Evolutionary conservation across 2,113 vertebrate species (phyloP), one percentile per base, ranked within the genome.

Genomic region (Hippocampus comes): DNA sequence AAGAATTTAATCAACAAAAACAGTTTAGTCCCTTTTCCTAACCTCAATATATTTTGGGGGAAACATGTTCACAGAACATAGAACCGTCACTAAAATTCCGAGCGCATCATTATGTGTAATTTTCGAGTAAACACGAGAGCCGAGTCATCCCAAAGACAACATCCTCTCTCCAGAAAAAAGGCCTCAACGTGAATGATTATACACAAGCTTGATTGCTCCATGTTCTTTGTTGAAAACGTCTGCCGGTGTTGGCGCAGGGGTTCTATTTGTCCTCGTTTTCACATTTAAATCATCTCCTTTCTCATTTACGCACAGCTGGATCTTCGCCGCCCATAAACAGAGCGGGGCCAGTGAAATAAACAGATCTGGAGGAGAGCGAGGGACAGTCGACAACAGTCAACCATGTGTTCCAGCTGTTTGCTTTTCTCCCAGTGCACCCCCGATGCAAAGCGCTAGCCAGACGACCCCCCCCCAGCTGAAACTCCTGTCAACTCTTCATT

Each of bases 381-480:
- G 43, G 67, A 27, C 74, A 65, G 46, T 55, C 51, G 49, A 78
- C 11, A 63, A 85, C 82, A 83, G 79, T 73, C 71, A 59, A 74
- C 75, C 83, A 86, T 89, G 81, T 87, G 83, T 77, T 85, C 79
- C 86, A 82, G 84, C 80, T 79, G 82, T 82, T 87, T 72, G 68
- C n/a, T 65, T 57, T 9, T 25, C 48, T 15, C 43, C 71, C 56
- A 43, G 41, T 61, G 8, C 43, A 64, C 41, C 46, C 67, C 57
- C 59, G 43, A 70, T 34, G 20, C 72, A 66, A 84, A 80, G 66
- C 68, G 67, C 60, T 27, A 67, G 69, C 51, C 72, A 75, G 68
- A 79, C 63, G 11, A 63, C 78, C 80, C 78, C 78, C 80, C 78
- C 72, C 70, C 72, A 48, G 43, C 71, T 77, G 67, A 74, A 81